These are phyloP conservation scores for Sus cebifrons DNA, from an alignment of 2,797 vertebrate species.

Conservation along the genomic window DNA sequence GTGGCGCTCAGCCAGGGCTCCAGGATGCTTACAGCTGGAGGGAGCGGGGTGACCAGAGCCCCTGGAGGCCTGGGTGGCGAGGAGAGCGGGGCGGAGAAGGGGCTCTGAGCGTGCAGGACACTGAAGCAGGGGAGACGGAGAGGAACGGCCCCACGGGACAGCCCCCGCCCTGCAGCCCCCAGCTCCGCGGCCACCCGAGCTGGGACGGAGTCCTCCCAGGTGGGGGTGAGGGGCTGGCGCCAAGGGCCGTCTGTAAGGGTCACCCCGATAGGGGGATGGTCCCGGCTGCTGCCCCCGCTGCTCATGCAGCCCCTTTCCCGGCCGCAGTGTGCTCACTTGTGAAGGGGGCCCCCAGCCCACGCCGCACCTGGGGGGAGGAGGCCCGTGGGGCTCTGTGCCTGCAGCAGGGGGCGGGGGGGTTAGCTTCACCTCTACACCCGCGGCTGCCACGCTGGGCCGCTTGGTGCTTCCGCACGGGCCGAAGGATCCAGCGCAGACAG, in stretches of 20 bases:
- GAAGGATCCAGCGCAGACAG: neutral
- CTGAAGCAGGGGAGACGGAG: neutral
- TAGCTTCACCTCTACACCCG: neutral
- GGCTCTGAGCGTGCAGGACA: slow-evolving; percentile 48
- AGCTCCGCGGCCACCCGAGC: neutral
- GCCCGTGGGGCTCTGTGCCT: neutral
- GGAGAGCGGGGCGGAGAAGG: slow-evolving; percentile 71
- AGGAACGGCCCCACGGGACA: neutral
- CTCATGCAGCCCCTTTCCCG: neutral
- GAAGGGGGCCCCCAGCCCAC: neutral
- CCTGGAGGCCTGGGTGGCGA: neutral
- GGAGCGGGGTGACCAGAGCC: neutral
- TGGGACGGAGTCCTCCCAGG: neutral
- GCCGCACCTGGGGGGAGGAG: neutral
- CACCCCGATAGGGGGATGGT: neutral
- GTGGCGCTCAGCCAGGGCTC: neutral
- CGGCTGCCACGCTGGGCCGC: neutral
- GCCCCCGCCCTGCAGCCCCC: neutral
- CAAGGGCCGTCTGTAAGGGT: too few species aligned
- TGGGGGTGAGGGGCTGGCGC: neutral
- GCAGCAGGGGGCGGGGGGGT: neutral
- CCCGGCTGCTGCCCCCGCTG: neutral
- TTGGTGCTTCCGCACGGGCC: neutral
- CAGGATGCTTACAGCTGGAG: neutral
- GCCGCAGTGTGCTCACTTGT: neutral